Evolutionary conservation across 2,797 vertebrate genomes (phyloP).

Genomic region (Dermochelys coriacea): DNA sequence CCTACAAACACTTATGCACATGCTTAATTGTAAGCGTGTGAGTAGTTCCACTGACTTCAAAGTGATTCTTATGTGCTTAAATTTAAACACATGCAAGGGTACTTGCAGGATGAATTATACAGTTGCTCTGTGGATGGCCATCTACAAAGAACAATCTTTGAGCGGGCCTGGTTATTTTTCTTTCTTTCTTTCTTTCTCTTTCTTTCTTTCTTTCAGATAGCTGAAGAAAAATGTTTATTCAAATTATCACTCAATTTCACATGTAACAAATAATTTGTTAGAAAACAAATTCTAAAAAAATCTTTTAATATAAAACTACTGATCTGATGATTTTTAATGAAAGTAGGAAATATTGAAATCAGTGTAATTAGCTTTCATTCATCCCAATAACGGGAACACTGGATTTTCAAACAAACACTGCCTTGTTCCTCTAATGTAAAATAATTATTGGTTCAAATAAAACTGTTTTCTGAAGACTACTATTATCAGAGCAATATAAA

Average conservation of each 20-base stretch:
- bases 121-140: background rate
- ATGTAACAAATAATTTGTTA: background rate
- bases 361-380: background rate
- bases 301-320: background rate
- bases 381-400: background rate
- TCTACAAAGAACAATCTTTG: background rate
- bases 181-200: too few relatives aligned
- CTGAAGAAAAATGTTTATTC: background rate
- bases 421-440: background rate
- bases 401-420: background rate
- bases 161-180: background rate
- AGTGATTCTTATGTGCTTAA: background rate
- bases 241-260: background rate
- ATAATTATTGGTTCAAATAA: constrained; percentile 11
- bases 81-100: background rate
- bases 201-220: background rate
- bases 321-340: background rate
- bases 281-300: background rate
- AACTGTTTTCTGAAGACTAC: constrained; percentile 19
- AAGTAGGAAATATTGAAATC: background rate
- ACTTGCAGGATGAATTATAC: background rate
- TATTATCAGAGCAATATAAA: background rate
- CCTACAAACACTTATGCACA: background rate
- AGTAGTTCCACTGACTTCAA: background rate
- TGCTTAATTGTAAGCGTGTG: background rate